These are phyloP conservation scores for Chamaea fasciata DNA, from an alignment of 2,113 vertebrate genomes.

Conservation along the genomic window DNA sequence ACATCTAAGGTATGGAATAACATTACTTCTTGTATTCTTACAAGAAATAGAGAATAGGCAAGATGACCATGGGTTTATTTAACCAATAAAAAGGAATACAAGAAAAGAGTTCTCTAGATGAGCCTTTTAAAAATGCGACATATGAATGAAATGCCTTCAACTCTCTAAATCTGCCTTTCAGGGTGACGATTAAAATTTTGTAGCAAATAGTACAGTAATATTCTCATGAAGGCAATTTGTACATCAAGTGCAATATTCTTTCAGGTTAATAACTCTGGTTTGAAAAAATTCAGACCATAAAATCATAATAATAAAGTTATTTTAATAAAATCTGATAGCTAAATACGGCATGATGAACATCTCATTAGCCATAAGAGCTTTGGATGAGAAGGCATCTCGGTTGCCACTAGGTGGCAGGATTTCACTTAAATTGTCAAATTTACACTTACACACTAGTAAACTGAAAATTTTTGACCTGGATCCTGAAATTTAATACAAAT, in stretches of 20 bases:
- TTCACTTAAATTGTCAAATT: neutral
- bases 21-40: neutral
- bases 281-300: neutral
- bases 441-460: neutral
- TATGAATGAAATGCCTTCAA: neutral
- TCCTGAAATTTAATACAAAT: neutral
- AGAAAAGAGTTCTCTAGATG: neutral
- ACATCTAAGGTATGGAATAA: neutral
- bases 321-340: neutral
- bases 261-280: neutral
- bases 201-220: neutral
- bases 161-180: neutral
- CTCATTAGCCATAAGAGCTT: neutral
- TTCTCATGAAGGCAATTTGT: neutral
- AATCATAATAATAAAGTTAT: neutral
- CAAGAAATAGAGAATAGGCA: neutral
- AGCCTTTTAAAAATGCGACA: neutral
- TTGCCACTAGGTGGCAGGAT: slow-evolving; percentile 18
- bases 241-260: neutral
- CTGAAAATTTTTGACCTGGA: neutral
- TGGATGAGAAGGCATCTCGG: too few species aligned
- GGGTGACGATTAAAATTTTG: neutral
- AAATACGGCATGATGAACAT: neutral
- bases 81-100: neutral
- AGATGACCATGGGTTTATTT: neutral